Evolutionary conservation across 2,888 invertebrate genomes (phyloP), one percentile per base, ranked within the genome.

Genomic region (Drepana falcataria): DNA sequence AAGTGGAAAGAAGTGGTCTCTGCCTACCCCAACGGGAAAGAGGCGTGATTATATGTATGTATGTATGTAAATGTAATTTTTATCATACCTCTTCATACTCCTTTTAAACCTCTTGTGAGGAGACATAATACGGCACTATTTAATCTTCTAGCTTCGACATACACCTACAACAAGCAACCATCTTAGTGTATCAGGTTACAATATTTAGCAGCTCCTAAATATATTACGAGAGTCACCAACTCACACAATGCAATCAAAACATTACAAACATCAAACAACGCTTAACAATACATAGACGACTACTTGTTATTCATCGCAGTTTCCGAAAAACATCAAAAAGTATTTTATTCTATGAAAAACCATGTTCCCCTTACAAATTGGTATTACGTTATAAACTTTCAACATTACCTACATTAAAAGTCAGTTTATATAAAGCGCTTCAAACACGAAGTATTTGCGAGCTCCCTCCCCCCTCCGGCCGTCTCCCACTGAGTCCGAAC

Each of bases 341-440:
- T 58, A 58, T 57, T 60, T 56, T 57, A 55, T 59, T 61, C 55
- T 59, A 56, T 53, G 56, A 55, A 54, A 55, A 54, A 58, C 54
- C 53, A 55, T 54, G 58, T 55, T 53, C 53, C 61, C 67, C 64
- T 65, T 68, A 72, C 75, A 77, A 76, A 79, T 75, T 74, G 69
- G 71, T 75, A 76, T 75, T 73, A 75, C 71, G 75, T 73, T 71
- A 72, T 51, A 73, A 81, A 81, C 75, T 80, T 77, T 66, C 58
- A 70, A 71, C 76, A 71, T 76, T 77, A 72, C 71, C 69, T 75
- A 79, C 81, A 85, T 86, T 84, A 86, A 84, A 85, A 85, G 83
- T 81, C 81, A 82, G 83, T 84, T 85, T 79, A 77, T 68, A 76
- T 78, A 77, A 79, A 81, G 73, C 76, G 75, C 77, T 77, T 76